Evolutionary conservation across 2,797 vertebrate species (phyloP).

Genomic region (Poecile montanus): DNA sequence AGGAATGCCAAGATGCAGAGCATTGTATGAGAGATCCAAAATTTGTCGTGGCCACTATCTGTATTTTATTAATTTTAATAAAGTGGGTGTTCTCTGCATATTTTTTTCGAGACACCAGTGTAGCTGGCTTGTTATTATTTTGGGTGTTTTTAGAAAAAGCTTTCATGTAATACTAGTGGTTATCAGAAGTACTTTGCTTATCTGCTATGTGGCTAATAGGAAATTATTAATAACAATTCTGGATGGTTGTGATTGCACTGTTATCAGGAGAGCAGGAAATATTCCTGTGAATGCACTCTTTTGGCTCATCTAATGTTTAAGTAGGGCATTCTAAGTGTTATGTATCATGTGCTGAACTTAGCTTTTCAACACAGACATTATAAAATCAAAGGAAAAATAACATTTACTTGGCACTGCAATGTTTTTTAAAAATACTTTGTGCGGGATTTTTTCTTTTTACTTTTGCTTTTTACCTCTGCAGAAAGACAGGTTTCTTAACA

Average conservation of each 20-base stretch:
- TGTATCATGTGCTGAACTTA: not conserved
- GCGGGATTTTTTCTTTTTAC: not conserved
- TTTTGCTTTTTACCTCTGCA: not conserved
- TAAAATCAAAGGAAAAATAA: not conserved
- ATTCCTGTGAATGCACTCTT: not conserved
- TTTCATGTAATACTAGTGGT: not conserved
- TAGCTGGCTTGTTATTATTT: not conserved
- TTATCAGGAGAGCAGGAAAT: not conserved
- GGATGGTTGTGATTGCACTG: not conserved
- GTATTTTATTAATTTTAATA: not conserved
- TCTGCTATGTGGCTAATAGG: not conserved
- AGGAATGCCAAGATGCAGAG: not conserved
- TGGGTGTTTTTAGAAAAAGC: not conserved
- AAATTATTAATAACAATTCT: slow-evolving; percentile 12
- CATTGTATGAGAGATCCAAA: not conserved
- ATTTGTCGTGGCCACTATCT: not conserved
- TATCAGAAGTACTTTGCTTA: slow-evolving; percentile 9
- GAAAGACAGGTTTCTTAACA: not conserved
- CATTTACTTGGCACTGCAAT: not conserved
- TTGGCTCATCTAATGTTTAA: not conserved
- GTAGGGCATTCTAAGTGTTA: not conserved
- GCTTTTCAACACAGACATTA: not conserved
- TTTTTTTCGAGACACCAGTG: not conserved
- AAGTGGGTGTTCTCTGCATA: not conserved
- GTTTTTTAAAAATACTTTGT: not conserved